Conservation (phyloP, 2,888 invertebrate species). For the Acrobasis repandana region DNA sequence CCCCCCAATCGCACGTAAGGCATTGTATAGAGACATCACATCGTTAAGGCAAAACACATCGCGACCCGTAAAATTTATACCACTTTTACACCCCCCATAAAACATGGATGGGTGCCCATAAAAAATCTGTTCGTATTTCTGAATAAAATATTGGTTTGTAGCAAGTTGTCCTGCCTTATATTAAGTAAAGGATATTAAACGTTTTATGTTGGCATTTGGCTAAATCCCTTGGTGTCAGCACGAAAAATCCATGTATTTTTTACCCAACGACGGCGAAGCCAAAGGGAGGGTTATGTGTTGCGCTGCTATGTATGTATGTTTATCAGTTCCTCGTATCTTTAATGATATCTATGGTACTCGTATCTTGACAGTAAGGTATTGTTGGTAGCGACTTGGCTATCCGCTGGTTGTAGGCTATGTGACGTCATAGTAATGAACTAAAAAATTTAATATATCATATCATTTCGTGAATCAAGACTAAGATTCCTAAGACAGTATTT, state of each 20-base stretch:
- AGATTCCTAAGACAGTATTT: no score
- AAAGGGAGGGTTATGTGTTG: no score
- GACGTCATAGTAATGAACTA: no score
- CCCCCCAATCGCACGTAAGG: slow-evolving; percentile 12
- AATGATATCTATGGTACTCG: no score
- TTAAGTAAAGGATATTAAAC: slow-evolving; percentile 20
- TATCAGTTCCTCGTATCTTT: no score
- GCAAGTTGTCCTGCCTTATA: slow-evolving; percentile 20
- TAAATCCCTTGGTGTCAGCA: slow-evolving; percentile 12
- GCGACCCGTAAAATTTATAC: slow-evolving; percentile 22
- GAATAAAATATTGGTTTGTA: slow-evolving; percentile 24
- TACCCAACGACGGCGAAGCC: no score
- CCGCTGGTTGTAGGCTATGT: no score
- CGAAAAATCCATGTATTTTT: background rate
- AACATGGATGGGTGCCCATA: slow-evolving; percentile 17
- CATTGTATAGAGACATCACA: slow-evolving; percentile 18
- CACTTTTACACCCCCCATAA: slow-evolving; percentile 21
- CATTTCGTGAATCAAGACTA: no score
- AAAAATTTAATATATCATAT: no score
- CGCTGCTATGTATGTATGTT: no score
- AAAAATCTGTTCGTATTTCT: slow-evolving; percentile 22
- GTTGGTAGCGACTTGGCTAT: no score
- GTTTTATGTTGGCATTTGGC: slow-evolving; percentile 19
- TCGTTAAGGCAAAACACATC: slow-evolving; percentile 16
- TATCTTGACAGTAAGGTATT: no score